Conservation (phyloP, 2,113 vertebrate genomes). For the Pelodiscus sinensis region DNA sequence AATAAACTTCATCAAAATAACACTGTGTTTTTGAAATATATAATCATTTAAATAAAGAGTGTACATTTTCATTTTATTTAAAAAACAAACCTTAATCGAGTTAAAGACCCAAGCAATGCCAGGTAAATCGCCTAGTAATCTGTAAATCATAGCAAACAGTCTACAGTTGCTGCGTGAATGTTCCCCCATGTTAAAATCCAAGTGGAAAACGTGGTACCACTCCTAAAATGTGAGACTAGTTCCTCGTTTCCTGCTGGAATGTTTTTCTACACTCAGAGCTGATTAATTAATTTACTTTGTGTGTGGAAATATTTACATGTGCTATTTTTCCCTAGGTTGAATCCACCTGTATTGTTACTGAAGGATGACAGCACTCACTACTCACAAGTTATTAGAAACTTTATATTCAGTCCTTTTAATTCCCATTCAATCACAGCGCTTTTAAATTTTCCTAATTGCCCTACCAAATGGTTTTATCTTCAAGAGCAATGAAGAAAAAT, state of each 20-base stretch:
- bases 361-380: neutral
- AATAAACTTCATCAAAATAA: too few species aligned
- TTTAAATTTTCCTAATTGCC: neutral
- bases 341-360: neutral
- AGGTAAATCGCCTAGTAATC: neutral
- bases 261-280: neutral
- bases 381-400: neutral
- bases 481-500: conserved; percentile 18
- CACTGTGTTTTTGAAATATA: too few species aligned
- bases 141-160: neutral
- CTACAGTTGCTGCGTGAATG: neutral
- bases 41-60: too few species aligned
- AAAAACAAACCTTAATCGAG: too few species aligned
- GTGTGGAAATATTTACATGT: neutral
- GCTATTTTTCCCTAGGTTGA: neutral
- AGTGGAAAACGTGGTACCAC: neutral
- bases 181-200: neutral
- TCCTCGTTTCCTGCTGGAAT: neutral
- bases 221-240: neutral
- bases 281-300: neutral
- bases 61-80: too few species aligned
- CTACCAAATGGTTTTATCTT: neutral
- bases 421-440: neutral
- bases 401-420: neutral
- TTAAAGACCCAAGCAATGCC: too few species aligned